These are phyloP conservation scores for Hydrocynus forskahlii DNA, from an alignment of 2,797 vertebrate genomes.

Conservation along the genomic window DNA sequence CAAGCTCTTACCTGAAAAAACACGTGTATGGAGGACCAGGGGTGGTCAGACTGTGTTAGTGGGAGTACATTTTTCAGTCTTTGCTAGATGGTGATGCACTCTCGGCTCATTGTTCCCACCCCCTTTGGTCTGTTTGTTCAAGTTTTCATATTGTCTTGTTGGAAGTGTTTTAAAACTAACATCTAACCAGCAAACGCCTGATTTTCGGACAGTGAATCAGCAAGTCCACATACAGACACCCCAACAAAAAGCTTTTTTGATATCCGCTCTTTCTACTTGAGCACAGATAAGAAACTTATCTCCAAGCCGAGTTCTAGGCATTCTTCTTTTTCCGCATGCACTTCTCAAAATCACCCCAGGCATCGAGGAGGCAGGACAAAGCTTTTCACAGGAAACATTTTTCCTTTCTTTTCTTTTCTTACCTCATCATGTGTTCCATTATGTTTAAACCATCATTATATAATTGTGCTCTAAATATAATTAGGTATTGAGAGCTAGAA, in stretches of 20 bases:
- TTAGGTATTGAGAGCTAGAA: neutral
- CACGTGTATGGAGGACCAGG: neutral
- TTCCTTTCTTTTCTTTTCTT: neutral
- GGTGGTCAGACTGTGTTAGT: neutral
- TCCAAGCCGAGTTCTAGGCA: neutral
- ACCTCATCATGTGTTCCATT: neutral
- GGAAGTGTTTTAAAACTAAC: conserved; percentile 11
- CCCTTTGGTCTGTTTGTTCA: conserved; percentile 4
- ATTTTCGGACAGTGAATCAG: conserved; percentile 18
- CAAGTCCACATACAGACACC: neutral
- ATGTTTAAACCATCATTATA: neutral
- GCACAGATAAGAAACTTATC: neutral
- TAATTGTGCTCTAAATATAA: no score
- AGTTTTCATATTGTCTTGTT: conserved; percentile 24
- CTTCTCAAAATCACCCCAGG: neutral
- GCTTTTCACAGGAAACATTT: neutral
- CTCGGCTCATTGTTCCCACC: conserved; percentile 28
- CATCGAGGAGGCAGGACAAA: neutral
- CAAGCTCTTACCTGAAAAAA: neutral
- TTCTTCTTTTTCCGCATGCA: neutral
- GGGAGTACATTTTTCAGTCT: conserved; percentile 22
- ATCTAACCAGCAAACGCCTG: neutral
- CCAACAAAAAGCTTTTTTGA: neutral
- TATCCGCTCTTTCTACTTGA: neutral
- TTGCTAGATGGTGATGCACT: conserved; percentile 23